Evolutionary conservation across 2,888 invertebrate genomes (phyloP).

Genomic region (Drosophila maculinotata): DNA sequence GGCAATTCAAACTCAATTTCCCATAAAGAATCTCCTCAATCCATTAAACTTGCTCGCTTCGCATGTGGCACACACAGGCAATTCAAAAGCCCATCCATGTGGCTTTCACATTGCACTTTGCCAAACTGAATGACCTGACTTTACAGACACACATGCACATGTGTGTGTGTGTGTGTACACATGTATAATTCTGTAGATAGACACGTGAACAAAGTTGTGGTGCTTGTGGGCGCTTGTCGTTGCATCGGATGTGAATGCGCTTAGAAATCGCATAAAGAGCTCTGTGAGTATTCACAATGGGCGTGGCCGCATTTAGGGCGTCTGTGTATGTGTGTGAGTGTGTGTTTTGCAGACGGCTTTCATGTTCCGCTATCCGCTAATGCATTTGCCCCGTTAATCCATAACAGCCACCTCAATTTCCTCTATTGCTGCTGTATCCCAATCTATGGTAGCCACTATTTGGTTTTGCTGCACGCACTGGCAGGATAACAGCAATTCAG

Average conservation of each 20-base stretch:
- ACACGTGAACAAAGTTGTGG: conserved; percentile 8
- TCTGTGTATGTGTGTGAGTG: conserved; percentile 10
- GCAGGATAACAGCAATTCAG: conserved; percentile 2
- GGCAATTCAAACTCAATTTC: conserved; percentile 69
- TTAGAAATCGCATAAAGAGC: conserved; percentile 56
- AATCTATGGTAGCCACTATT: conserved; percentile 1
- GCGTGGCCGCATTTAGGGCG: conserved; percentile 10
- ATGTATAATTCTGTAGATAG: conserved; percentile 2
- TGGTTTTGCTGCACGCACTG: conserved; percentile 15
- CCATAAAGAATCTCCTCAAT: conserved; percentile 53
- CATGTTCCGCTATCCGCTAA: no score
- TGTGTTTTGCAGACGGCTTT: conserved; percentile 40
- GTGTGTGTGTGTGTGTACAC: background rate
- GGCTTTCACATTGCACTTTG: conserved; percentile 51
- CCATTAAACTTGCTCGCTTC: conserved; percentile 60
- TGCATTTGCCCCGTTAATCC: conserved; percentile 51
- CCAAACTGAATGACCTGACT: conserved; percentile 38
- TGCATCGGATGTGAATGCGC: conserved; percentile 58
- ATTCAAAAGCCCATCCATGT: conserved; percentile 33
- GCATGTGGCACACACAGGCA: conserved; percentile 27
- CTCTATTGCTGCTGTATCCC: background rate
- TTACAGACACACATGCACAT: conserved; percentile 12
- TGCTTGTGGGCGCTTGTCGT: conserved; percentile 25
- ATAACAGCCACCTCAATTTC: conserved; percentile 6
- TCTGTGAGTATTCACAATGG: conserved; percentile 48